Base-by-base conservation (phyloP, 2,113 vertebrate species). In the Ciconia stormi region DNA sequence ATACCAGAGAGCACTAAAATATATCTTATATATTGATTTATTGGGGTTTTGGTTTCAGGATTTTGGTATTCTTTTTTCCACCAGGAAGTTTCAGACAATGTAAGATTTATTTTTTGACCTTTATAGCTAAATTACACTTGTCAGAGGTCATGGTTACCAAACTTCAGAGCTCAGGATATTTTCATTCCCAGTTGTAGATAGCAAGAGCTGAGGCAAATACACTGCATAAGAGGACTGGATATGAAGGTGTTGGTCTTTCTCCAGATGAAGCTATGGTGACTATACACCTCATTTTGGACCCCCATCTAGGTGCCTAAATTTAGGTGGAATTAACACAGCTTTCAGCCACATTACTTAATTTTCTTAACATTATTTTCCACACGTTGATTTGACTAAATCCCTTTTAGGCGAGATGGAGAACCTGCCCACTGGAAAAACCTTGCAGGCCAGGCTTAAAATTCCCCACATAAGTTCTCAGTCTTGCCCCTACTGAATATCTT, bases 211-310 rank as follows among this genome's bases (percentile, higher is more conserved):
- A 87, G 17, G 19, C 11, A 91, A 85, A 55, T 38, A 32, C 7
- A 49, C 7, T 1, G 0, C 12, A 6, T 40, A 47, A 87, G 7
- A 79, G 1, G 1, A 47, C 16, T 38, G 20, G 5, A 38, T 47
- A 42, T 65, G 26, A 76, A 76, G 52, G 19, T 52, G 4, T 55
- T 71, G 4, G 1, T 59, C 30, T 52, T 89, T 71, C 3, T 10
- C 5, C 44, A 47, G 11, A 19, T 49, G 50, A 90, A 59, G 17
- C 7, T 74, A 11, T 32, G 2, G 10, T 67, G 46, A 85, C 5
- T 55, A 12, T 47, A 42, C 2, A 47, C 2, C 29, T 76, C 18
- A 22, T 88, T 82, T 63, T 74, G 11, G 44, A 11, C 2, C 16
- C 4, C 8, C 40, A 11, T 34, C 5, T 66, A 44, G 3, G 8